Base-by-base conservation (phyloP, 2,888 invertebrate genomes). In the Anoncus sp. region DNA sequence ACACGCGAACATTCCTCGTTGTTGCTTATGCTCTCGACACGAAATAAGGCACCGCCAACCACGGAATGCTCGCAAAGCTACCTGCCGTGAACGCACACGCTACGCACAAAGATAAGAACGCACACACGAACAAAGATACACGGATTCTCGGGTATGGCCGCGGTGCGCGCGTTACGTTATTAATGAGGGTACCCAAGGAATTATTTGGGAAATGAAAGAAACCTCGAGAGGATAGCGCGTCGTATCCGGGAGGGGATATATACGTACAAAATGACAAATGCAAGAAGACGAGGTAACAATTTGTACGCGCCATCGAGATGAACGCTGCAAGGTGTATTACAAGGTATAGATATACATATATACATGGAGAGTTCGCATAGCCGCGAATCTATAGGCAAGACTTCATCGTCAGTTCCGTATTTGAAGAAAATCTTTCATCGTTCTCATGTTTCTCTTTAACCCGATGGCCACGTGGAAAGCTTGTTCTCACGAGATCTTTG, bases 171-270 rank as follows among this genome's bases (percentile, higher is more conserved):
- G 85, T 86, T 85, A 83, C 85, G 86, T 88, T 90, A 88, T 89
- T 89, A 89, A 90, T 87, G 87, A 89, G 86, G 87, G 86, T 89
- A 82, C 78, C 83, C n/a, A n/a, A 84, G 73, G 85, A 86, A 88
- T 89, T 87, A 88, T 88, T 88, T 87, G 87, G 87, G 86, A 87
- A 88, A 88, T 86, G 87, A 87, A 87, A 85, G 84, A 84, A n/a
- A 86, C 82, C 80, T 67, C 67, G 75, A 63, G 75, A 63, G 75
- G 62, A 67, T 72, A 72, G 57, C 47, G 38, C 65, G 35, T 53
- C 73, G 70, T n/a, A n/a, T 67, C 66, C 66, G 63, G 55, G 55
- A 18, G 43, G 51, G 22, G n/a, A n/a, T n/a, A 67, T 57, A 62
- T 63, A 72, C 81, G 83, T 83, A 85, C 83, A 83, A 86, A 87